phyloP scores from a whole-genome alignment of 2,113 vertebrate genomes.

The Anguilla rostrata region DNA sequence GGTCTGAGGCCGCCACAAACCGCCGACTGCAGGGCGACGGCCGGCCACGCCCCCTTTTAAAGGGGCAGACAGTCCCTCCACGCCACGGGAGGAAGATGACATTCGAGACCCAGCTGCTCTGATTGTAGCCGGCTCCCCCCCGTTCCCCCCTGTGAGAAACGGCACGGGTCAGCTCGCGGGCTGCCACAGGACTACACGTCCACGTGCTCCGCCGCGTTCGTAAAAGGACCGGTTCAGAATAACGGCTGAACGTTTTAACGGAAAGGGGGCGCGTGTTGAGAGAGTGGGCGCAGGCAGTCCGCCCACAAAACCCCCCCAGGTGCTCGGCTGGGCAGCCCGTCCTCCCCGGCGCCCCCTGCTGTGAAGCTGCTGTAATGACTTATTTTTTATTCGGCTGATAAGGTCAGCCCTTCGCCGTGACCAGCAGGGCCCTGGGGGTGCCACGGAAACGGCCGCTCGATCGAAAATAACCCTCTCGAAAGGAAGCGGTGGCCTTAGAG shows the following conservation, averaged over 20 bases:
- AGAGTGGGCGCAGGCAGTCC: neutral
- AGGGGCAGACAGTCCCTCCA: slow-evolving; percentile 37
- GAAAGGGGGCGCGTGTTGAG: neutral
- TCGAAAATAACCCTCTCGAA: neutral
- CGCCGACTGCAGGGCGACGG: slow-evolving; percentile 4
- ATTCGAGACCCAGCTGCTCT: neutral
- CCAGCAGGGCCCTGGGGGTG: slow-evolving; percentile 56
- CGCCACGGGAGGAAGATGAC: neutral
- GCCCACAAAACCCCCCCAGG: neutral
- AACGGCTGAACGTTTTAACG: neutral
- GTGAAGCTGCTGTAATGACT: slow-evolving; percentile 60
- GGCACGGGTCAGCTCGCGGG: neutral
- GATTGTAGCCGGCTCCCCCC: neutral
- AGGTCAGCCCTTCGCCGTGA: slow-evolving; percentile 64
- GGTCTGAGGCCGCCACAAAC: neutral
- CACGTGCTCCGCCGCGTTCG: neutral
- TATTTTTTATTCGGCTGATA: slow-evolving; percentile 68
- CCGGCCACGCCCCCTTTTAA: slow-evolving; percentile 10
- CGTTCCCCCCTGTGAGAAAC: neutral
- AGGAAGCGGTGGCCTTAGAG: neutral
- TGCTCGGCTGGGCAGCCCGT: neutral
- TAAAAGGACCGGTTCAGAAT: neutral
- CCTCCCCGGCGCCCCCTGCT: slow-evolving; percentile 59
- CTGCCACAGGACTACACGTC: neutral
- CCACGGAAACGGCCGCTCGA: slow-evolving; percentile 13